phyloP scores from a whole-genome alignment of 1,140 invertebrate species.

The Anagrus nilaparvatae region DNA sequence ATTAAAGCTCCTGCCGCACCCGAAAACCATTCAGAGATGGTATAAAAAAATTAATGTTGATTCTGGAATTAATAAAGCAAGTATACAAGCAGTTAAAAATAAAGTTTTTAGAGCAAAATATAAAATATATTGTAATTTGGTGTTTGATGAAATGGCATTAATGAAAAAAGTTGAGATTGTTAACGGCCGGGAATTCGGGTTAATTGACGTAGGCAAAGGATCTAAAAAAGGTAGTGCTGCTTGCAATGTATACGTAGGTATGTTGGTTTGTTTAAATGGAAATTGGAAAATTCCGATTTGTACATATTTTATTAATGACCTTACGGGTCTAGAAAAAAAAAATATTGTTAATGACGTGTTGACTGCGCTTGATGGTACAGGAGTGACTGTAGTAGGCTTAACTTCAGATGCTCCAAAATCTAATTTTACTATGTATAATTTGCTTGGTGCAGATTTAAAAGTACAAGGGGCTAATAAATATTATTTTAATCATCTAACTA shows the following conservation, averaged over 20 bases:
- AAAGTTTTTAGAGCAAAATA: background rate
- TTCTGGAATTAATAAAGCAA: background rate
- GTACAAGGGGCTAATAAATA: conserved; percentile 5
- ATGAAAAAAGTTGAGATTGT: conserved; percentile 2
- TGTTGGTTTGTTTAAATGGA: conserved; percentile 14
- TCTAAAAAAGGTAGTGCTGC: conserved; percentile 2
- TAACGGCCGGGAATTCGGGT: background rate
- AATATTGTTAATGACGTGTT: conserved; percentile 11
- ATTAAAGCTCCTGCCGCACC: background rate
- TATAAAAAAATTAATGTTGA: background rate
- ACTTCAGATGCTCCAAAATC: conserved; percentile 18
- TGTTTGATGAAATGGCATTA: conserved; percentile 7
- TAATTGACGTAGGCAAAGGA: background rate
- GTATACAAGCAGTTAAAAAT: background rate
- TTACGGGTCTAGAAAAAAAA: conserved; percentile 10
- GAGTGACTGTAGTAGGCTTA: conserved; percentile 9
- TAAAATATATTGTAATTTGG: background rate
- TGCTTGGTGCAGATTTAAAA: conserved; percentile 16
- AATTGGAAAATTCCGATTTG: conserved; percentile 15
- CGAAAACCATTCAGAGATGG: conserved; percentile 3
- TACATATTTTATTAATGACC: conserved; percentile 15
- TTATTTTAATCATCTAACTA: conserved; percentile 17
- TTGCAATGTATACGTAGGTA: conserved; percentile 14
- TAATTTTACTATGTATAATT: conserved; percentile 13
- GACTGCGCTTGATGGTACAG: conserved; percentile 7